phyloP scores from a whole-genome alignment of 2,113 vertebrate genomes.

The Platichthys flesus region DNA sequence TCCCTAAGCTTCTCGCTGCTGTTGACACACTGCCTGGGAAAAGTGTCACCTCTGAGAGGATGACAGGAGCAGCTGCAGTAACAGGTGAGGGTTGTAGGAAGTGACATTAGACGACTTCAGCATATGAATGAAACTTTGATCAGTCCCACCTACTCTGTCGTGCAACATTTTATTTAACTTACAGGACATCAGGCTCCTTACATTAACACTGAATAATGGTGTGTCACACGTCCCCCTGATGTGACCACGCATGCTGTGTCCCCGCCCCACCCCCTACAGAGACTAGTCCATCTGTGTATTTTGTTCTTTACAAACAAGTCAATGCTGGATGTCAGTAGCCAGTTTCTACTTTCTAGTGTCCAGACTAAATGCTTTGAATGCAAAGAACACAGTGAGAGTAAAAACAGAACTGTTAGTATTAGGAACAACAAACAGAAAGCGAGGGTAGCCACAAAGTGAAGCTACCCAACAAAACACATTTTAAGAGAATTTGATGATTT shows the following conservation, averaged over 20 bases:
- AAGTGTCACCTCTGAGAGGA: constrained; percentile 31
- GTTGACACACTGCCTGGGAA: constrained; percentile 24
- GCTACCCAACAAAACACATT: no score
- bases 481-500: not conserved
- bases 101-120: not conserved
- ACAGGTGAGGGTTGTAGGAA: constrained; percentile 40
- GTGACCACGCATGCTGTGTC: not conserved
- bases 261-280: not conserved
- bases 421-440: no score
- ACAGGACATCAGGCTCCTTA: not conserved
- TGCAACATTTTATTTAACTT: not conserved
- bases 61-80: constrained; percentile 15
- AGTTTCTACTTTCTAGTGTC: not conserved
- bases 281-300: not conserved
- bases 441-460: no score
- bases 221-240: not conserved
- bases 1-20: constrained; percentile 3
- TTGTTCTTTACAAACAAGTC: not conserved
- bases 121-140: not conserved
- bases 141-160: not conserved
- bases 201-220: not conserved
- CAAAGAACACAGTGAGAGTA: no score
- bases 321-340: not conserved
- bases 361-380: not conserved
- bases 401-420: no score